Conservation (phyloP, 2,113 vertebrate species). For the Psettodes erumei region DNA sequence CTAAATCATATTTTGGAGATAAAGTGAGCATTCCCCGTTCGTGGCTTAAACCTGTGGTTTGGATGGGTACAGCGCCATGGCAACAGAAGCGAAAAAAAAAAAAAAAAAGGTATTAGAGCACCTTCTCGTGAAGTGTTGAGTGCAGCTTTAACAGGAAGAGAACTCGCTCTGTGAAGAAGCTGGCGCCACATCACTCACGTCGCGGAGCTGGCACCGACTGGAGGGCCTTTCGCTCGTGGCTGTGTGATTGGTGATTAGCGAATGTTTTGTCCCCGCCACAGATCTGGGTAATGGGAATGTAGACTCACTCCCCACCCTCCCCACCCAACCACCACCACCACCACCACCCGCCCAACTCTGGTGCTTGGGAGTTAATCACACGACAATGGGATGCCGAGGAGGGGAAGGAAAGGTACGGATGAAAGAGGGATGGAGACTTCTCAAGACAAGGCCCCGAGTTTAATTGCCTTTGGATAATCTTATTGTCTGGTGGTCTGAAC, state of each 20-base stretch:
- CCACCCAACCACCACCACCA: too few relatives aligned
- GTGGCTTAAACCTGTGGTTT: slow-evolving; percentile 15
- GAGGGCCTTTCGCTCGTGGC: slow-evolving; percentile 58
- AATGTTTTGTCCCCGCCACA: slow-evolving; percentile 72
- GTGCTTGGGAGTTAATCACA: slow-evolving; percentile 84
- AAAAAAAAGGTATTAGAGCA: slow-evolving; percentile 46
- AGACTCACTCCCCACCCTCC: slow-evolving; percentile 36
- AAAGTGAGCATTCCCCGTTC: slow-evolving; percentile 32
- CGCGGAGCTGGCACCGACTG: slow-evolving; percentile 55
- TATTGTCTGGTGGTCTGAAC: slow-evolving; percentile 70
- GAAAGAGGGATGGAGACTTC: slow-evolving; percentile 67
- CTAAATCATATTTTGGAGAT: slow-evolving; percentile 29
- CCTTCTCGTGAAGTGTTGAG: slow-evolving; percentile 57
- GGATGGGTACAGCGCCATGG: slow-evolving; percentile 47
- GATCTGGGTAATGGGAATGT: slow-evolving; percentile 75
- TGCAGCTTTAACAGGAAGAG: slow-evolving; percentile 52
- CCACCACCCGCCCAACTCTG: too few relatives aligned
- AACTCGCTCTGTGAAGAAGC: slow-evolving; percentile 40
- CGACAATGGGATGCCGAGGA: slow-evolving; percentile 78
- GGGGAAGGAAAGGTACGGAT: slow-evolving; percentile 63
- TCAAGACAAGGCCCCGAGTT: slow-evolving; percentile 71
- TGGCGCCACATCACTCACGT: slow-evolving; percentile 66
- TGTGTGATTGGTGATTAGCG: slow-evolving; percentile 77
- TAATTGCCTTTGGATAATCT: slow-evolving; percentile 84
- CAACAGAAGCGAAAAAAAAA: slow-evolving; percentile 56